Percentiles rank a stretch among this genome's conserved stretches.
Evolutionary conservation across 2,888 invertebrate genomes (phyloP).

Genomic region (Caenorhabditis doughertyi): DNA sequence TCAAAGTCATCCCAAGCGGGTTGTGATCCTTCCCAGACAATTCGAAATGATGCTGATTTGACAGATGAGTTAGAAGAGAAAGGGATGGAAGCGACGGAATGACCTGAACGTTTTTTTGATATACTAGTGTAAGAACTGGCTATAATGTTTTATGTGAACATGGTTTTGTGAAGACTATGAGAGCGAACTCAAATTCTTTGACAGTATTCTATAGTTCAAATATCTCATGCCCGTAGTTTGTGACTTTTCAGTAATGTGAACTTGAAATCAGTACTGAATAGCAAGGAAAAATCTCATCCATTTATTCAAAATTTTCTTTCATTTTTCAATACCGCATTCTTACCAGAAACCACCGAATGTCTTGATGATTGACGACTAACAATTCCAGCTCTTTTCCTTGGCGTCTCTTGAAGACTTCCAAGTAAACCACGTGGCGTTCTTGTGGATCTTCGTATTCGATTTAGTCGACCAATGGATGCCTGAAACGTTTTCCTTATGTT

Average conservation of each 20-base stretch:
- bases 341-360: slow-evolving; percentile 44
- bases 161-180: too few species aligned
- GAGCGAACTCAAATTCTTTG: too few species aligned
- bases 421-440: slow-evolving; percentile 52
- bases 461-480: slow-evolving; percentile 64
- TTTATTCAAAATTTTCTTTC: too few species aligned
- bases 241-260: too few species aligned
- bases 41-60: slow-evolving; percentile 70
- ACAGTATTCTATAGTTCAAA: too few species aligned
- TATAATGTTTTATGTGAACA: too few species aligned
- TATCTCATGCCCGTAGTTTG: too few species aligned
- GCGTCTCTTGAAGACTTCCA: slow-evolving; percentile 52
- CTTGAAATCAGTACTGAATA: too few species aligned
- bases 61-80: slow-evolving; percentile 61
- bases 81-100: slow-evolving; percentile 46
- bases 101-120: too few species aligned
- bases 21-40: slow-evolving; percentile 73
- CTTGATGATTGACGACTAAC: slow-evolving; percentile 55
- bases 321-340: background rate
- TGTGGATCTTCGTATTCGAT: slow-evolving; percentile 68
- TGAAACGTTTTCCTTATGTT: slow-evolving; percentile 36
- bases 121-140: too few species aligned
- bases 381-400: slow-evolving; percentile 45
- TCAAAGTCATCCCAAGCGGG: slow-evolving; percentile 75
- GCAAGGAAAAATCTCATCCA: too few species aligned